phyloP scores from a whole-genome alignment of 2,797 vertebrate species.

The Eutrigla gurnardus region DNA sequence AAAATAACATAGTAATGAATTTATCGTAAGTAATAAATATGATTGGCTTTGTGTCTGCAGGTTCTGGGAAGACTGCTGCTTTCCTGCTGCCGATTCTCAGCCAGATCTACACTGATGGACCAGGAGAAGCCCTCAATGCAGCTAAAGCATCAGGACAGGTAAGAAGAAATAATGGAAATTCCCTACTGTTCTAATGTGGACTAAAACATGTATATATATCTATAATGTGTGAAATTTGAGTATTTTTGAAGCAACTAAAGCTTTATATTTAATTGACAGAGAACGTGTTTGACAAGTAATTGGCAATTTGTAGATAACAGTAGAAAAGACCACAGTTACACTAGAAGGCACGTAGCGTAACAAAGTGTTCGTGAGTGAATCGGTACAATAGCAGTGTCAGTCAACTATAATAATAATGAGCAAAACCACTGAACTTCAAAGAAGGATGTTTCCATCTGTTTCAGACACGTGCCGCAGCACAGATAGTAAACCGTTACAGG shows the following conservation, averaged over 20 bases:
- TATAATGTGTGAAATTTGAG: too few relatives aligned
- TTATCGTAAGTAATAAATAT: too few relatives aligned
- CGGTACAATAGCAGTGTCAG: neutral
- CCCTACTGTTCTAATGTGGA: neutral
- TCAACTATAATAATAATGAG: neutral
- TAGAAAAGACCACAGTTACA: neutral
- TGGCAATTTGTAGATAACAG: neutral
- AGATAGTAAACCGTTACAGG: too few relatives aligned
- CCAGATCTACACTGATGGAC: slow-evolving; percentile 95
- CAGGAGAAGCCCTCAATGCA: slow-evolving; percentile 92
- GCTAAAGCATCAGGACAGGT: slow-evolving; percentile 88
- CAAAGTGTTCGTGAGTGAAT: neutral
- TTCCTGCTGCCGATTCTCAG: slow-evolving; percentile 96
- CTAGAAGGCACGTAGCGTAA: neutral
- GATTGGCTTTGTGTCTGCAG: slow-evolving; percentile 69
- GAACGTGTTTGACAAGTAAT: neutral
- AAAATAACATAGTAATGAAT: too few relatives aligned
- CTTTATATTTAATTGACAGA: neutral
- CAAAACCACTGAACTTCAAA: too few relatives aligned
- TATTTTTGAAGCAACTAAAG: too few relatives aligned
- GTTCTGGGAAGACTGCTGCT: slow-evolving; percentile 96
- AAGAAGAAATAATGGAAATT: neutral
- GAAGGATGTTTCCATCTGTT: too few relatives aligned
- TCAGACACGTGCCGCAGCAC: too few relatives aligned
- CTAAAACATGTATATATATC: neutral